Percentiles rank a stretch among this genome's conserved stretches.
Evolutionary conservation across 2,888 invertebrate genomes (phyloP).

Genomic region (Tuberolachnus salignus): DNA sequence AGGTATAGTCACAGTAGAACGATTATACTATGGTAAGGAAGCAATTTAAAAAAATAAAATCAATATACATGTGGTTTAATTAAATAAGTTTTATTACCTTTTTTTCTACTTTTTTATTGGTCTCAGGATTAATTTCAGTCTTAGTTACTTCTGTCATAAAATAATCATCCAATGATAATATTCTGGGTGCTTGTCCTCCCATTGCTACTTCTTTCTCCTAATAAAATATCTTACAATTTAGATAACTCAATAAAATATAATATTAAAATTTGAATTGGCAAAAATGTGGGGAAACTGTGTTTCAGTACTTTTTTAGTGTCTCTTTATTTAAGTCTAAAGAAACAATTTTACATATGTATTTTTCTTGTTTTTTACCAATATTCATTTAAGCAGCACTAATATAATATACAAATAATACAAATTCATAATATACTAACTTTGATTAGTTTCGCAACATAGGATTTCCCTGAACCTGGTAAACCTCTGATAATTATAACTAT

Average conservation of each 20-base stretch:
- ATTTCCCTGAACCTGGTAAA: conserved; percentile 93
- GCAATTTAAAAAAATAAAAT: no score
- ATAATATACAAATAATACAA: background rate
- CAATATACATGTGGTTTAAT: no score
- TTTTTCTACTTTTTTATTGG: conserved; percentile 73
- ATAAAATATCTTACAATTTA: conserved; percentile 57
- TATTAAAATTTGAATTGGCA: no score
- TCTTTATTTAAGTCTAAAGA: no score
- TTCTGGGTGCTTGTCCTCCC: conserved; percentile 86
- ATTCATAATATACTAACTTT: conserved; percentile 67
- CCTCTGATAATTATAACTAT: conserved; percentile 90
- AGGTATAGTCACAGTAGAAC: no score
- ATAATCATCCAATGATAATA: conserved; percentile 93
- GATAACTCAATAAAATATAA: background rate
- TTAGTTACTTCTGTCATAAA: conserved; percentile 87
- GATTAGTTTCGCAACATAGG: conserved; percentile 84
- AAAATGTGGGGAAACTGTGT: no score
- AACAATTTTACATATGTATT: no score
- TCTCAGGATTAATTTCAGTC: conserved; percentile 72
- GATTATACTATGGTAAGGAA: no score
- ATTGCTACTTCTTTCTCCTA: conserved; percentile 78
- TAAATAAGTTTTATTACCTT: conserved; percentile 65
- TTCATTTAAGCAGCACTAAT: background rate
- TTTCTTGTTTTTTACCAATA: no score
- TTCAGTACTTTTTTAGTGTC: no score